Base-by-base conservation (phyloP, 37 sponge, comb jelly and placozoan species). In the Petrosia ficiformis region DNA sequence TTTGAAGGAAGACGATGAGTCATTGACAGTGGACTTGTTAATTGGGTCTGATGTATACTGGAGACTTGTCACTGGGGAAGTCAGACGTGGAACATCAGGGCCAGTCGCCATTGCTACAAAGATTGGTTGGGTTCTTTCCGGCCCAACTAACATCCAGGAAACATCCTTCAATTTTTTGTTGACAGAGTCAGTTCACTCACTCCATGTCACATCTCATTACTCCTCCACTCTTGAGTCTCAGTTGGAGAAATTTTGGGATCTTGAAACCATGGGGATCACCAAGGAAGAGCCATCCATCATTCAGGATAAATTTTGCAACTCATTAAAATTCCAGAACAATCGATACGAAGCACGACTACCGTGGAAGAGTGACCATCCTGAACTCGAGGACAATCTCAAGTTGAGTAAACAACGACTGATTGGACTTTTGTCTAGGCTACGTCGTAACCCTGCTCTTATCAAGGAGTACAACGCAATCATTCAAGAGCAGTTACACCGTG, bases 11-110 rank as follows among this genome's bases (percentile, higher is more conserved):
- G 25, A 32, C 29, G 31, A 14, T 25, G 82, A 74, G 26, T 36
- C 36, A 0, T 2, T 74, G 0, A n/a, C 54, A 0, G 39, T 56
- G 14, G 75, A 67, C 42, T 29, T 82, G 54, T 59, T 82, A 19
- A 29, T 82, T 3, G 75, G 82, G 21, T 74, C 82, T 26, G 75
- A 82, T 71, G n/a, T 32, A 21, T 73, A 81, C 67, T 81, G 82
- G 82, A n/a, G 35, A 24, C 14, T 80, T 22, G 80, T 70, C 11
- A 73, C 82, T 44, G 82, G 82, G 4, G 70, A 57, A 33, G 34
- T n/a, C n/a, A 21, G 73, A 26, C 54, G n/a, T n/a, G n/a, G n/a
- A n/a, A n/a, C n/a, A n/a, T n/a, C 16, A 52, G 82, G 82, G 6
- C 75, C 82, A n/a, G 39, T 22, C 3, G 75, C 82, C 14, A 74